Evolutionary conservation across 2,888 invertebrate genomes (phyloP).

Genomic region (Eupithecia abbreviata): DNA sequence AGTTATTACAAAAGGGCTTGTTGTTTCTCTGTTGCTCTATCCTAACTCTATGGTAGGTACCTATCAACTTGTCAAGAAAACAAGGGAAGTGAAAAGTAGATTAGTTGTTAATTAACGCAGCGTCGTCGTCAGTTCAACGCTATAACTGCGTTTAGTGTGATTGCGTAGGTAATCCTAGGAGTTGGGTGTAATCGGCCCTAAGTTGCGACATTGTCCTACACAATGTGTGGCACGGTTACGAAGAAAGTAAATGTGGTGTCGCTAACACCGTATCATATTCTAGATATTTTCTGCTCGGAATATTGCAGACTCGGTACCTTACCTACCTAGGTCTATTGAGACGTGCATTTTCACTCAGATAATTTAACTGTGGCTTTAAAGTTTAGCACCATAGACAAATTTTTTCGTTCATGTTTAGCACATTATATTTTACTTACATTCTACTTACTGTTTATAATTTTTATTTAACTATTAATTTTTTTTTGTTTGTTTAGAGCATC

Average conservation of each 20-base stretch:
- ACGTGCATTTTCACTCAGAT: neutral
- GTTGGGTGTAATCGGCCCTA: neutral
- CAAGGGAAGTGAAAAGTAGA: neutral
- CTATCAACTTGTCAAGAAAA: too few species aligned
- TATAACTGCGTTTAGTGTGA: neutral
- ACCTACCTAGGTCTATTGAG: neutral
- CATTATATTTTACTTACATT: too few species aligned
- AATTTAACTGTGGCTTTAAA: too few species aligned
- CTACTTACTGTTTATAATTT: too few species aligned
- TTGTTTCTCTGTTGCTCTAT: too few species aligned
- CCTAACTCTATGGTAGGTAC: too few species aligned
- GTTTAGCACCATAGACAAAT: too few species aligned
- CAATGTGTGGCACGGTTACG: neutral
- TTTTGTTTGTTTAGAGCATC: too few species aligned
- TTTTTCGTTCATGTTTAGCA: too few species aligned
- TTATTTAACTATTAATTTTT: too few species aligned
- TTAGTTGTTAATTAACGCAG: neutral
- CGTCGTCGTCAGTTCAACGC: neutral
- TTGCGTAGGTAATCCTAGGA: neutral
- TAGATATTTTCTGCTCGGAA: neutral
- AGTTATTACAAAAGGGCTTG: too few species aligned
- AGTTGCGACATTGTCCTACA: neutral
- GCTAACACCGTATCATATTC: slow-evolving; percentile 22
- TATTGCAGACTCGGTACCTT: neutral
- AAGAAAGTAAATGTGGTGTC: slow-evolving; percentile 17